A percentile compares a stretch with the other conserved stretches of the same genome.
Conservation (phyloP, 2,113 vertebrate species). For the Sceloporus undulatus region DNA sequence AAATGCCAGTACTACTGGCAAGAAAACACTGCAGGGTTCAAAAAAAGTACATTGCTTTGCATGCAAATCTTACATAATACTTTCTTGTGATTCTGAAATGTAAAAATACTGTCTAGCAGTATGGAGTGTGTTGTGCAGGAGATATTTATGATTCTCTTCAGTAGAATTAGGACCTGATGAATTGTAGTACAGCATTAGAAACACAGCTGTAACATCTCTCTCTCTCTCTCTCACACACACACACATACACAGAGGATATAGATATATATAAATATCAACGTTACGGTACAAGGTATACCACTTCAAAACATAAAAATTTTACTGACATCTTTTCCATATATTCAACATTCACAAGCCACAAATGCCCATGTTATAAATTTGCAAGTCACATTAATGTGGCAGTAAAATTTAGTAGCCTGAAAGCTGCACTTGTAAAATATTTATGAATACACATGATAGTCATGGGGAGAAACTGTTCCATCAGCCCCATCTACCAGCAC, state of each 20-base stretch:
- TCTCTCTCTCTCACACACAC: no score
- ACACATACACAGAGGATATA: neutral
- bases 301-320: constrained; percentile 74
- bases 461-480: constrained; percentile 73
- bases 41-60: constrained; percentile 33
- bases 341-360: constrained; percentile 70
- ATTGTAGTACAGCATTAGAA: constrained; percentile 55
- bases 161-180: constrained; percentile 65
- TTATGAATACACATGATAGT: constrained; percentile 80
- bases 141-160: constrained; percentile 70
- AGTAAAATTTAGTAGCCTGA: constrained; percentile 79
- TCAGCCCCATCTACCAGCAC: constrained; percentile 67
- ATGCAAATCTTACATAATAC: constrained; percentile 8
- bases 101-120: constrained; percentile 52
- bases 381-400: constrained; percentile 75
- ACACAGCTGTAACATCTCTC: constrained; percentile 61
- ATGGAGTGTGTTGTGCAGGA: constrained; percentile 51
- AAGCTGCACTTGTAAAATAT: constrained; percentile 81
- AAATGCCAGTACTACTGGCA: constrained; percentile 35
- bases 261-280: constrained; percentile 34
- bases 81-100: neutral
- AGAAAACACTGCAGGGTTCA: constrained; percentile 28
- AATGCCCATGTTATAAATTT: constrained; percentile 76
- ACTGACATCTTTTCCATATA: constrained; percentile 65
- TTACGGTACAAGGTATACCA: constrained; percentile 60